These are phyloP conservation scores for Falco naumanni DNA, from an alignment of 2,797 vertebrate genomes.

Conservation along the genomic window DNA sequence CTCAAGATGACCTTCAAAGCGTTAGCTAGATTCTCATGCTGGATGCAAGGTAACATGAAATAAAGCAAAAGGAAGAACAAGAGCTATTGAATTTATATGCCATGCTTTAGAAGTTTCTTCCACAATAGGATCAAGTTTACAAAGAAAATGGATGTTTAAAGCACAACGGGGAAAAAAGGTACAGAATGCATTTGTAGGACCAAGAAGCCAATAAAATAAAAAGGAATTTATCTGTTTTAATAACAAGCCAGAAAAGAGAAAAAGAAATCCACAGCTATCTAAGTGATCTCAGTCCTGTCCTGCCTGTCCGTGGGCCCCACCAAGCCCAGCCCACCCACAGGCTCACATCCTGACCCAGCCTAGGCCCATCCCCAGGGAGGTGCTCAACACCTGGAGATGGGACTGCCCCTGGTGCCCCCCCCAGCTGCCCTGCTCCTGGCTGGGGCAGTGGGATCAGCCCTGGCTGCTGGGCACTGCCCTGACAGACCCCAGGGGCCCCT, in stretches of 20 bases:
- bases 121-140: not conserved
- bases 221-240: not conserved
- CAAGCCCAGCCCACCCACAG: not conserved
- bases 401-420: not conserved
- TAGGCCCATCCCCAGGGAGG: too few species aligned
- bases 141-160: not conserved
- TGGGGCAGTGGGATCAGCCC: not conserved
- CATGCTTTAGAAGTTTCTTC: not conserved
- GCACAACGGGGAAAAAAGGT: not conserved
- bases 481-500: accelerated
- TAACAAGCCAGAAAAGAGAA: not conserved
- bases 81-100: not conserved
- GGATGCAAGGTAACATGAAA: not conserved
- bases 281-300: not conserved
- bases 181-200: not conserved
- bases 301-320: too few species aligned
- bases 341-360: not conserved
- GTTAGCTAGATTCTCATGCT: not conserved
- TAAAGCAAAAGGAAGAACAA: not conserved
- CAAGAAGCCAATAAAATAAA: not conserved
- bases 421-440: not conserved
- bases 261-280: not conserved
- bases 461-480: not conserved
- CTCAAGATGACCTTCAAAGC: not conserved
- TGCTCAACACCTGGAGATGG: accelerated